Conservation (phyloP, 2,113 vertebrate species). For the Amia ocellicauda region DNA sequence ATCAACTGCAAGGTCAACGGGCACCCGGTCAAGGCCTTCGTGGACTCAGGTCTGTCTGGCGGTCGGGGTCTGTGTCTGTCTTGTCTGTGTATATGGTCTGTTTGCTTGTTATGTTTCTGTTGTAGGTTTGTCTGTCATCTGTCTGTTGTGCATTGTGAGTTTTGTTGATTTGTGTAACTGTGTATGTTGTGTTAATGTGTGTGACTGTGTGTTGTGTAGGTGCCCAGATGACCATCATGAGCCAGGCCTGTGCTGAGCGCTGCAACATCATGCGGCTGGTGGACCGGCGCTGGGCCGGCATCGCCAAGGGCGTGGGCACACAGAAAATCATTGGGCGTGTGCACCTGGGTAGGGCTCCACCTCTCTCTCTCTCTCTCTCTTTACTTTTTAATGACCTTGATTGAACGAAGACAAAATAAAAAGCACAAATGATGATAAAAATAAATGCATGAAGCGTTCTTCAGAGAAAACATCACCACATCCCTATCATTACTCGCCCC, state of each 20-base stretch:
- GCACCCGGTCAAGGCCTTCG: slow-evolving; percentile 96
- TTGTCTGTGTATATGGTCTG: no score
- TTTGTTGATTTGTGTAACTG: background rate
- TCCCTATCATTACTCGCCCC: no score
- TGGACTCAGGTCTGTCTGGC: slow-evolving; percentile 95
- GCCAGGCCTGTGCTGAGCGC: slow-evolving; percentile 93
- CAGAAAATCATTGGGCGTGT: slow-evolving; percentile 98
- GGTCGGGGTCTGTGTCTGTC: no score
- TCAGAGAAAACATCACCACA: no score
- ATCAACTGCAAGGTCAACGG: slow-evolving; percentile 99
- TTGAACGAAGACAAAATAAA: no score
- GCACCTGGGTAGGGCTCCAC: slow-evolving; percentile 78
- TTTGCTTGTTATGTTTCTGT: no score
- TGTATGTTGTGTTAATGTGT: background rate
- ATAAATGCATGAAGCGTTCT: no score
- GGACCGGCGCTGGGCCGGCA: slow-evolving; percentile 94
- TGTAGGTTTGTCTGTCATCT: slow-evolving; percentile 13
- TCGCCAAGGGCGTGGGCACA: slow-evolving; percentile 95
- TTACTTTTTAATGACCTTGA: background rate
- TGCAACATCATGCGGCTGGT: slow-evolving; percentile 98
- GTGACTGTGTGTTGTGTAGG: slow-evolving; percentile 54
- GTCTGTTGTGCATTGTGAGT: background rate
- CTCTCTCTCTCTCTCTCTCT: background rate
- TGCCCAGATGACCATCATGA: slow-evolving; percentile 99
- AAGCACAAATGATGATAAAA: no score